These are phyloP conservation scores for Galagoides demidoff DNA, from an alignment of 2,797 vertebrate genomes.

Conservation along the genomic window DNA sequence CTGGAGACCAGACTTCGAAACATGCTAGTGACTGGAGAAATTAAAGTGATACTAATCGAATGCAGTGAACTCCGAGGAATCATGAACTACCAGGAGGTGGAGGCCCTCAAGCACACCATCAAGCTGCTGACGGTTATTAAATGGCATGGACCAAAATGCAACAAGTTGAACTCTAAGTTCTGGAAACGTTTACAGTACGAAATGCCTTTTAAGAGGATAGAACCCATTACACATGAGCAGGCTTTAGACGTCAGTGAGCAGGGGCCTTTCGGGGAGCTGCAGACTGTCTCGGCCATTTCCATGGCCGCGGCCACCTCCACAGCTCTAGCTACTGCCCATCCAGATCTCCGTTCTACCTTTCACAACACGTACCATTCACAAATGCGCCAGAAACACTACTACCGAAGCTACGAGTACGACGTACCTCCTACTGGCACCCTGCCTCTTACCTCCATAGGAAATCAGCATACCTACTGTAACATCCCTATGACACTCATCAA, in stretches of 20 bases:
- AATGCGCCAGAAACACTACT: slow-evolving; percentile 99
- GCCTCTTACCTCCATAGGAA: slow-evolving; percentile 96
- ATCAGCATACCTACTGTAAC: slow-evolving; percentile 99
- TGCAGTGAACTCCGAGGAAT: slow-evolving; percentile 97
- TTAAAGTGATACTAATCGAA: slow-evolving; percentile 99
- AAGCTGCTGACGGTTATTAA: slow-evolving; percentile 99
- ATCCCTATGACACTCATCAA: slow-evolving; percentile 99
- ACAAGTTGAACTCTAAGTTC: slow-evolving; percentile 98
- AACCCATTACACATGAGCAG: slow-evolving; percentile 95
- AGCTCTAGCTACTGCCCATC: slow-evolving; percentile 97
- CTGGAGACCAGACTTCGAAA: slow-evolving; percentile 98
- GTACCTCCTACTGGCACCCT: slow-evolving; percentile 96
- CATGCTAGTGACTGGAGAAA: slow-evolving; percentile 97
- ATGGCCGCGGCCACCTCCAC: slow-evolving; percentile 98
- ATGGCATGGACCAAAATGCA: slow-evolving; percentile 97
- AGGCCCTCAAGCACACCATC: slow-evolving; percentile 98
- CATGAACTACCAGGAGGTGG: slow-evolving; percentile 99
- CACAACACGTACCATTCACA: slow-evolving; percentile 98
- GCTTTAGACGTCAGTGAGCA: slow-evolving; percentile 98
- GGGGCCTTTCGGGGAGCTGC: slow-evolving; percentile 98
- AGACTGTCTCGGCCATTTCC: slow-evolving; percentile 98
- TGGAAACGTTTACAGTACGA: slow-evolving; percentile 99
- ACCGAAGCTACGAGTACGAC: slow-evolving; percentile 98
- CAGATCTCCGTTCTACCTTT: slow-evolving; percentile 97
- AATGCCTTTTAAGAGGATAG: slow-evolving; percentile 99